Evolutionary conservation across 2,797 vertebrate species (phyloP).

Genomic region (Galaxias olidus): DNA sequence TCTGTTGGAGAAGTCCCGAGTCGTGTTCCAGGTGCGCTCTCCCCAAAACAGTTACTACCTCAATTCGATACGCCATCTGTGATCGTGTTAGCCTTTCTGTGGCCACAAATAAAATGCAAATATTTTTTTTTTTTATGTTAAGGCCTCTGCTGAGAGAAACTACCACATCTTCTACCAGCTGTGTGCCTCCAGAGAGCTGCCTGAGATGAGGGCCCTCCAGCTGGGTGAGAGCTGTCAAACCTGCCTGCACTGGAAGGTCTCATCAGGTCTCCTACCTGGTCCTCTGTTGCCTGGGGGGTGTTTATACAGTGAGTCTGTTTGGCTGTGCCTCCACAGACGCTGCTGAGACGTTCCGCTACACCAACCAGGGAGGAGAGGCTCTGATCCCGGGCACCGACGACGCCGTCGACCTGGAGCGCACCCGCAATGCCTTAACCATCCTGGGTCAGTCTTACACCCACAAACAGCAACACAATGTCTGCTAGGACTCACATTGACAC

Average conservation of each 20-base stretch:
- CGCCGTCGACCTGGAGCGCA: conserved; percentile 70
- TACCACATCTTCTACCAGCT: conserved; percentile 87
- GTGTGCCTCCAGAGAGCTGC: conserved; percentile 76
- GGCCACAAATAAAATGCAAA: background rate
- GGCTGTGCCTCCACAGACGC: conserved; percentile 53
- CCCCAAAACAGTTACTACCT: no score
- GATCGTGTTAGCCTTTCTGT: no score
- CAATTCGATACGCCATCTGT: no score
- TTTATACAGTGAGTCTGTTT: background rate
- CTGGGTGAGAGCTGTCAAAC: conserved; percentile 55
- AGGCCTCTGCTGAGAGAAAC: conserved; percentile 77
- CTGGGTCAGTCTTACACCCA: conserved; percentile 65
- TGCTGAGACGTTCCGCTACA: conserved; percentile 77
- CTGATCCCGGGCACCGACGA: conserved; percentile 66
- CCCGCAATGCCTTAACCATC: conserved; percentile 70
- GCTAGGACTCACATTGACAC: background rate
- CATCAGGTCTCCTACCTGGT: background rate
- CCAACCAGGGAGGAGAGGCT: conserved; percentile 70
- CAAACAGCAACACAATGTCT: background rate
- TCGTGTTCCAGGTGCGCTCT: conserved; percentile 80
- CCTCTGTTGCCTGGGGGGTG: background rate
- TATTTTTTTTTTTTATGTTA: background rate
- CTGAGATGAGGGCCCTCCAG: conserved; percentile 74
- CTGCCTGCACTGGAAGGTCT: background rate
- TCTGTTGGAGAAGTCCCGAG: conserved; percentile 82